Base-by-base conservation (phyloP, 2,113 vertebrate species). In the Chroicocephalus ridibundus region DNA sequence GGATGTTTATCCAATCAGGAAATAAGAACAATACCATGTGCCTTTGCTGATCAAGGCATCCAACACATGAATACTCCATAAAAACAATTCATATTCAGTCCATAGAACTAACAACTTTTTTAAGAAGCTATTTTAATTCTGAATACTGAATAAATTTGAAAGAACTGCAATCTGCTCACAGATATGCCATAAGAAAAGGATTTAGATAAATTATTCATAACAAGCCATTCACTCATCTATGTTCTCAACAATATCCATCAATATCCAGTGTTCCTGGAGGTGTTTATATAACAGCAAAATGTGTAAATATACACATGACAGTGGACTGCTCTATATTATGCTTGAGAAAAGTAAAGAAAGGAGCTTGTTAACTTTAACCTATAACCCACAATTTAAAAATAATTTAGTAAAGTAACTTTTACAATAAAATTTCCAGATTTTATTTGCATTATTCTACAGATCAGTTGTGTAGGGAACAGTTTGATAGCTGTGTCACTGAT, bases 121-220 rank as follows among this genome's bases (percentile, higher is more conserved):
- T 4, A 82, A 88, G 14, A 78, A 81, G 9, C 2, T 74, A 52
- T 88, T 95, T 92, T 83, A 93, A 83, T 94, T 93, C 46, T 87
- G 66, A 69, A 10, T 66, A 77, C 65, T 91, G 75, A 86, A 90
- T 92, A 88, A 24, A 82, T 70, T 77, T 80, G 38, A 86, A 68
- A 38, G n/a, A 86, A 77, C 49, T 74, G 42, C 70, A 96, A 54
- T 79, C 82, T 88, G 58, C 32, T 90, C 32, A 75, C 34, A 69
- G 83, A 94, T 80, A 93, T 44, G 22, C 36, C 19, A 14, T 68
- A 70, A 76, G 27, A 81, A 93, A 81, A 91, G 6, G 9, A 46
- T 82, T 76, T 66, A 61, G 44, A 90, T 74, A 83, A 82, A 88
- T 93, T 90, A 90, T 88, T 93, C 42, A 86, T 86, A 92, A 51